Conservation (phyloP, 2,113 vertebrate species). For the Nothoprocta pentlandii region DNA sequence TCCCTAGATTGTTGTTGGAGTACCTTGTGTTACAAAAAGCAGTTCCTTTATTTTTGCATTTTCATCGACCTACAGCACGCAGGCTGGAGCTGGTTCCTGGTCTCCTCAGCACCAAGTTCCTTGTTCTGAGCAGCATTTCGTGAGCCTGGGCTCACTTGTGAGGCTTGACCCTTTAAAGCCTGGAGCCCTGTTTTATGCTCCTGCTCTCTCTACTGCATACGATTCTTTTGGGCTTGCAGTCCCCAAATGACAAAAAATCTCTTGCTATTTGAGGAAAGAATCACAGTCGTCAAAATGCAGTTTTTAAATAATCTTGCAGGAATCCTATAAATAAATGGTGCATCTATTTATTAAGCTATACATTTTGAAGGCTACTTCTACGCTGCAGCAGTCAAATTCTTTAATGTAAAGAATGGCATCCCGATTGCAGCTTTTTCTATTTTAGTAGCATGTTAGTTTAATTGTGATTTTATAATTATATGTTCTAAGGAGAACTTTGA, state of each 20-base stretch:
- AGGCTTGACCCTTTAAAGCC: background rate
- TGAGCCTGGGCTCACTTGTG: background rate
- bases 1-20: background rate
- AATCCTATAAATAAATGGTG: background rate
- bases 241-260: background rate
- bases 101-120: background rate
- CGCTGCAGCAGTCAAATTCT: background rate
- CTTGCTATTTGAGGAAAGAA: background rate
- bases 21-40: background rate
- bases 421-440: background rate
- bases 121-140: background rate
- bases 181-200: background rate
- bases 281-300: background rate
- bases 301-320: background rate
- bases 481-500: slow-evolving; percentile 19
- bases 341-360: background rate
- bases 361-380: slow-evolving; percentile 4
- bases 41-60: slow-evolving; percentile 34
- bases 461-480: slow-evolving; percentile 25
- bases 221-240: background rate
- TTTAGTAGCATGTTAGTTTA: slow-evolving; percentile 10
- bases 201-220: fast-evolving
- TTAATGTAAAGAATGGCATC: background rate
- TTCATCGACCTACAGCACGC: background rate
- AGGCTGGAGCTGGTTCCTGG: background rate